Evolutionary conservation across 2,797 vertebrate species (phyloP).

Genomic region (Dermochelys coriacea): DNA sequence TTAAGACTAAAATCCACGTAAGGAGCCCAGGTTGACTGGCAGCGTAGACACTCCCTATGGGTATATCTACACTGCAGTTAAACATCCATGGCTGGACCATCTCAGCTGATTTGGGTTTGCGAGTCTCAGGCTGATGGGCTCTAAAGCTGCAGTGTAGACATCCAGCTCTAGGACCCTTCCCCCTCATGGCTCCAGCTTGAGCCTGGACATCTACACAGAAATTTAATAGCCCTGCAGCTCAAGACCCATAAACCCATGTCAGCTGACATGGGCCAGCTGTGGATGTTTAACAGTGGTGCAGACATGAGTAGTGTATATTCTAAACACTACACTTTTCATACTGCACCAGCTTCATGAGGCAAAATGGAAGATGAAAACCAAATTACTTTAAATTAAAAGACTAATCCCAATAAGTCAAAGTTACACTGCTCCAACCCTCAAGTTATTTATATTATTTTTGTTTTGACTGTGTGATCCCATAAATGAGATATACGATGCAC

Average conservation of each 20-base stretch:
- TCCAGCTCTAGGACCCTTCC: background rate
- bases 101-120: background rate
- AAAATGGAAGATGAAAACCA: constrained; percentile 9
- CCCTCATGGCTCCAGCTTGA: background rate
- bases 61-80: background rate
- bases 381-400: background rate
- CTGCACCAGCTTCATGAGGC: background rate
- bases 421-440: background rate
- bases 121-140: background rate
- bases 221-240: background rate
- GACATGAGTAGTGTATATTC: background rate
- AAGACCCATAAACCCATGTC: background rate
- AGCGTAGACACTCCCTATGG: background rate
- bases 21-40: background rate
- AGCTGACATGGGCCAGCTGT: no score
- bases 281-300: background rate
- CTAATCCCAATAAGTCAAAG: background rate
- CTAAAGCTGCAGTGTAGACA: background rate
- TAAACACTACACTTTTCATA: background rate
- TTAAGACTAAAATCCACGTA: background rate
- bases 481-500: background rate
- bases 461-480: background rate
- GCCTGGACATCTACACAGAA: background rate
- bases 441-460: constrained; percentile 9
- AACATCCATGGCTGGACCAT: background rate